Base-by-base conservation (phyloP, 2,113 vertebrate genomes). In the Takifugu flavidus region DNA sequence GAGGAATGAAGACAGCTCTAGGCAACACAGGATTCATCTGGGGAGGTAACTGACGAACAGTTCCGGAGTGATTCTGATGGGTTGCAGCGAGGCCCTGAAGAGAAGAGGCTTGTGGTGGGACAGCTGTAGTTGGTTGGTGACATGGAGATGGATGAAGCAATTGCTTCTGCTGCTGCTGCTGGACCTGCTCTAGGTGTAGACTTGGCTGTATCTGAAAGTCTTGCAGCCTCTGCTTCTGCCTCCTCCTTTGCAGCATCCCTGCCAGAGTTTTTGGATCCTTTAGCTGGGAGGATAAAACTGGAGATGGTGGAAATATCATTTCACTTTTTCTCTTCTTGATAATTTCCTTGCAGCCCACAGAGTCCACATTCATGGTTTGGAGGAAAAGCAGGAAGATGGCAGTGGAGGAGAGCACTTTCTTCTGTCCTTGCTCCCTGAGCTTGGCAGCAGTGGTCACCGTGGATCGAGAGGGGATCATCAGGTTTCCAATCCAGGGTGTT, bases 401-500 rank as follows among this genome's bases (percentile, higher is more conserved):
- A 0, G 94, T 94, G 60, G 92, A 93, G 25, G 47, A 6, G 1
- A 93, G 77, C 0, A 0, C 53, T 14, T 75, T 3, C 0, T 49
- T 45, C 69, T 85, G 83, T 0, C 88, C 46, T 49, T 58, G 86
- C 62, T 72, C 77, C n/a, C 79, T 75, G 67, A 94, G 57, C 27
- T 56, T 1, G 2, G 92, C 92, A 0, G 84, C 92, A 0, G 15
- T 26, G 0, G n/a, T 73, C 13, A 0, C 0, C 4, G 2, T n/a
- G 14, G 6, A 4, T 3, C 2, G 43, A 0, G 31, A 51, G 0
- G 66, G 88, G 45, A 94, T 63, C 5, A 91, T 53, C 14, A 92
- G 57, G 0, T 94, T 89, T 0, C 94, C 95, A 54, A 96, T 79
- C 96, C 95, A 98, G 0, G 94, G 92, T 0, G 80, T 81, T 45